Base-by-base conservation (phyloP, 1,140 invertebrate genomes). In the Drosophila azteca region DNA sequence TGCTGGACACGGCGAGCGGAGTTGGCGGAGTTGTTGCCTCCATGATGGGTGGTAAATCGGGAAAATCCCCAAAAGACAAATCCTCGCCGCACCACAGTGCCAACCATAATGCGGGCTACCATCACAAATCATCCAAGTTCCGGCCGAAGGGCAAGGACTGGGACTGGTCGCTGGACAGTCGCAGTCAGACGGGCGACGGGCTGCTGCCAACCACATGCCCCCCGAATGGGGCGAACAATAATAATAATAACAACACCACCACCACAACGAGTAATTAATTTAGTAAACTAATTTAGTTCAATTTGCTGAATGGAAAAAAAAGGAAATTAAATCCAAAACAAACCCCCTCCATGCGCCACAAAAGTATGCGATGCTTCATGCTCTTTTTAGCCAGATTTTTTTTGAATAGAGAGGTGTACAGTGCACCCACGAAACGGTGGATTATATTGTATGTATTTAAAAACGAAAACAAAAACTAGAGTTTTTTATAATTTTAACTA, bases 61-160 rank as follows among this genome's bases (percentile, higher is more conserved):
- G 69, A 20, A 79, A 90, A 22, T 80, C 75, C n/a, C 79, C 90
- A 1, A 92, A 92, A 53, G 92, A 77, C 43, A 84, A 81, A 50
- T 79, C 83, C 20, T 87, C 82, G 49, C 82, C 83, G 3, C 79
- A 80, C 65, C 73, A 77, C 49, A 76, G 58, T 58, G 31, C 46
- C 43, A 64, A 45, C 22, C 39, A 26, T 31, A 57, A 64, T 48
- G 17, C 73, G 80, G 55, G 35, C 3, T 79, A 89, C 68, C 83
- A 89, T 54, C 90, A 92, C 65, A 91, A 92, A 55, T 84, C 90
- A 9, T 92, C 91, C 9, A 95, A 95, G 90, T 95, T 95, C 91
- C 92, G 94, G 75, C 95, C 95, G 2, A 95, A 96, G 85, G 95
- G 95, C 43, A 95, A 95, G 87, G 94, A 95, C 77, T 96, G 95